Percentiles rank a stretch among this genome's conserved stretches.
Conservation (phyloP, 2,888 invertebrate species). For the Phaedon cochleariae region DNA sequence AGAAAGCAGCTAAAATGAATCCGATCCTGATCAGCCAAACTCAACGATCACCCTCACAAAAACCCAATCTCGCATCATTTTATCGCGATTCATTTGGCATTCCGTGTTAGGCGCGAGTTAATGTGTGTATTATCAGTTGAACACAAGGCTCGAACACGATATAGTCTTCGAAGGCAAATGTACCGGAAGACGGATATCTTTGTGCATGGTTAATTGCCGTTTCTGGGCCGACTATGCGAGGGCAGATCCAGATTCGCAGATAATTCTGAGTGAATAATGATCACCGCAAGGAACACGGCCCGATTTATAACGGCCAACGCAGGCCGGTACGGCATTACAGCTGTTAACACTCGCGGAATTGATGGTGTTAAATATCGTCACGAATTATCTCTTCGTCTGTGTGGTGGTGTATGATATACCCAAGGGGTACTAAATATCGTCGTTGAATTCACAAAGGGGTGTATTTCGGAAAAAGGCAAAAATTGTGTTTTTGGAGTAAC, state of each 20-base stretch:
- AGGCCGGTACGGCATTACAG: constrained; percentile 34
- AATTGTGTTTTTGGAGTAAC: no score
- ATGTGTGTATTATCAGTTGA: constrained; percentile 54
- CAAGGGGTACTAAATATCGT: no score
- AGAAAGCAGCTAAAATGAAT: no score
- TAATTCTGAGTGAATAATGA: constrained; percentile 55
- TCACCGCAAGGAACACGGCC: constrained; percentile 50
- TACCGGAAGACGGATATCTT: constrained; percentile 61
- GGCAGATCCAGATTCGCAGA: constrained; percentile 51
- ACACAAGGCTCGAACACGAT: constrained; percentile 54
- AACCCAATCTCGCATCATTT: constrained; percentile 21
- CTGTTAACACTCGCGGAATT: constrained; percentile 5
- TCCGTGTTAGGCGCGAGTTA: constrained; percentile 51
- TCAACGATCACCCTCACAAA: constrained; percentile 29
- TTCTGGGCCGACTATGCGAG: constrained; percentile 53
- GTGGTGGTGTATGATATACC: no score
- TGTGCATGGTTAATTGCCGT: constrained; percentile 61
- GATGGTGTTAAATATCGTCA: no score
- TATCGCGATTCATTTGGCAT: constrained; percentile 33
- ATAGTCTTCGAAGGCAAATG: constrained; percentile 59
- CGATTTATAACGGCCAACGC: constrained; percentile 44
- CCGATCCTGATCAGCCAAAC: no score
- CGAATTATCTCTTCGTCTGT: no score
- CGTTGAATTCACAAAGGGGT: no score
- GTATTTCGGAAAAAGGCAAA: no score